Evolutionary conservation across 1,140 invertebrate genomes (phyloP), one percentile per base, ranked within the genome.

Genomic region (Pseudomyrmex concolor): DNA sequence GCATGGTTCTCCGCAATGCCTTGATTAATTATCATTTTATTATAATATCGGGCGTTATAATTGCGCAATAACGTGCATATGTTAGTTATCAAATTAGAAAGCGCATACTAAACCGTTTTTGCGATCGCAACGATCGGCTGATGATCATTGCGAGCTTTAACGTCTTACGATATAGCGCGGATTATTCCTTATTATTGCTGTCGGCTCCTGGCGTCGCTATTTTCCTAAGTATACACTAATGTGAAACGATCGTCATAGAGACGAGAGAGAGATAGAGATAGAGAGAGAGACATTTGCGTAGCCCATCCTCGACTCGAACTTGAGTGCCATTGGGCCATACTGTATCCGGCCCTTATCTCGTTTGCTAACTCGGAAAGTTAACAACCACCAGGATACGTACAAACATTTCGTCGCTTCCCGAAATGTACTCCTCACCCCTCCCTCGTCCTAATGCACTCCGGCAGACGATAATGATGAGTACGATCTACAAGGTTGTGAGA

Each of bases 291-390:
- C n/a, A 74, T 87, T 87, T 84, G 85, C 71, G 10, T 54, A 73
- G 64, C 70, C 74, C 64, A 73, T 86, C 81, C 62, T 48, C 59
- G 74, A 83, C 83, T 78, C 68, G 34, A 57, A 55, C 48, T 54
- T 25, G 73, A 78, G 62, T 85, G 68, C 66, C 57, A 54, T 87
- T 87, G 76, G 62, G 45, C 76, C 45, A 19, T 68, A 48, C 71
- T 67, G 59, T 25, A 15, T 51, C 55, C 62, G 51, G 51, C 51
- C 54, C 86, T 88, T 88, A 89, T 89, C 87, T 85, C 55, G 76
- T 19, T 66, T 62, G 83, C 83, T 85, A 88, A 85, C 84, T 89
- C 86, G 86, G 74, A 85, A 85, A 88, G 87, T 89, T 89, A 88
- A 87, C 86, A 88, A 72, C 86, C 85, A 76, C 15, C 86, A 64